These are phyloP conservation scores for Silurus glanis DNA, from an alignment of 2,113 vertebrate genomes.

Conservation along the genomic window DNA sequence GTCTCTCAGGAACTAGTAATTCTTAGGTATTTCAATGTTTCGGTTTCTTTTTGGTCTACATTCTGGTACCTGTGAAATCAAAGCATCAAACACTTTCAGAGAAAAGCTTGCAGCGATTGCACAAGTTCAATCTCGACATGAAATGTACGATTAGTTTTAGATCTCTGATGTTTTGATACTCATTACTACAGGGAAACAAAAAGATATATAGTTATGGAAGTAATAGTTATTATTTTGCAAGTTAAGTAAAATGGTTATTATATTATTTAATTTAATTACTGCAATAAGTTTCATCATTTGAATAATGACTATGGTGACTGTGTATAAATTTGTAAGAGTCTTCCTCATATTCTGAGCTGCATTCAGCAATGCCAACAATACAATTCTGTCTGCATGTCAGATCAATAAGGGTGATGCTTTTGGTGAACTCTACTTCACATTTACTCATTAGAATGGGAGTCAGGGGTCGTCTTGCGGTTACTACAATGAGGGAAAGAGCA, in stretches of 20 bases:
- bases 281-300: slow-evolving; percentile 43
- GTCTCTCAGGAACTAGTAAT: slow-evolving; percentile 8
- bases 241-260: not conserved
- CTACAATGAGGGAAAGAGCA: not conserved
- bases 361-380: not conserved
- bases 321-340: not conserved
- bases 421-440: slow-evolving; percentile 25
- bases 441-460: slow-evolving; percentile 33
- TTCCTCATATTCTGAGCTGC: not conserved
- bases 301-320: slow-evolving; percentile 24
- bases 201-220: not conserved
- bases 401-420: slow-evolving; percentile 21
- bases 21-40: slow-evolving; percentile 1
- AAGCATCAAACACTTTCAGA: not conserved
- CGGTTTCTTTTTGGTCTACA: not conserved
- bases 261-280: slow-evolving; percentile 25
- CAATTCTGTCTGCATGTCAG: slow-evolving; percentile 1
- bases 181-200: not conserved
- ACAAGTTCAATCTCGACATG: not conserved
- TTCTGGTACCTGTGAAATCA: slow-evolving; percentile 11
- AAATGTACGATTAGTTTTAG: not conserved
- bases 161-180: not conserved
- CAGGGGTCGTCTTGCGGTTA: slow-evolving; percentile 20
- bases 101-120: not conserved
- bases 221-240: not conserved